Evolutionary conservation across 2,797 vertebrate species (phyloP).

Genomic region (Paguma larvata): DNA sequence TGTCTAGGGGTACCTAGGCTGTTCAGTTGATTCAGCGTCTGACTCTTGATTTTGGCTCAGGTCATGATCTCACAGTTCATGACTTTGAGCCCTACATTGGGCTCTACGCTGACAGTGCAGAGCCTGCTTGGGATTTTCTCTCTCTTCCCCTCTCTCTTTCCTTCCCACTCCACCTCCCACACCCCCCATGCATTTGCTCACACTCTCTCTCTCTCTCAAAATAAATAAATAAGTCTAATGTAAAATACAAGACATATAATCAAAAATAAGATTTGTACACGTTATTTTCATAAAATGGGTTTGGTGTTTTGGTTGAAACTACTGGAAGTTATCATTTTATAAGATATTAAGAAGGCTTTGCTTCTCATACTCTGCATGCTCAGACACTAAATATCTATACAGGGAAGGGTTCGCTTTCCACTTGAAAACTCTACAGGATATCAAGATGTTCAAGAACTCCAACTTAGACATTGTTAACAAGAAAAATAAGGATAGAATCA

Average conservation of each 20-base stretch:
- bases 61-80: too few species aligned
- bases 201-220: too few species aligned
- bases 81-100: too few species aligned
- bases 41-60: too few species aligned
- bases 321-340: not conserved
- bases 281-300: not conserved
- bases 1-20: too few species aligned
- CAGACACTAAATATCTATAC: not conserved
- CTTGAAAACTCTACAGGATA: not conserved
- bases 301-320: not conserved
- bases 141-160: too few species aligned
- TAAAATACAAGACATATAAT: conserved; percentile 20
- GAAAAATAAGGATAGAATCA: not conserved
- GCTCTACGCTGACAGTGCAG: too few species aligned
- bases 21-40: too few species aligned
- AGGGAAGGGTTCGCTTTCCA: not conserved
- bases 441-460: not conserved
- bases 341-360: not conserved
- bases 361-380: not conserved
- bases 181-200: too few species aligned
- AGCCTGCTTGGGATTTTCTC: too few species aligned
- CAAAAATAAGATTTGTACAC: not conserved
- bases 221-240: not conserved
- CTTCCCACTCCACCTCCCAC: too few species aligned
- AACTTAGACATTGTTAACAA: not conserved